These are phyloP conservation scores for Stomorhina lunata DNA, from an alignment of 2,888 invertebrate genomes.

Conservation along the genomic window DNA sequence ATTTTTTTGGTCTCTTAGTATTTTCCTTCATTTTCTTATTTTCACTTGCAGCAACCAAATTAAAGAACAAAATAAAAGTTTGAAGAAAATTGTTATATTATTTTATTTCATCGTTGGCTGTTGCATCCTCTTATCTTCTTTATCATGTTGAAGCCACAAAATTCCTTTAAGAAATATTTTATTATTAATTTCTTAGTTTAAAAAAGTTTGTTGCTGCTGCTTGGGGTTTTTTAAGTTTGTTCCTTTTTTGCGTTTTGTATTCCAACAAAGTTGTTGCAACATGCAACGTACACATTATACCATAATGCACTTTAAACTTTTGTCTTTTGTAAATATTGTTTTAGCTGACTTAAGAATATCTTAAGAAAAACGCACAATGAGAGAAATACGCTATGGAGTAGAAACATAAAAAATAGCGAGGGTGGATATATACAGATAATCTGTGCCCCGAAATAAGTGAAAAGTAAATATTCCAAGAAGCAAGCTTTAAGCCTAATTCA, in stretches of 20 bases:
- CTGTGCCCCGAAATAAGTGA: too few species aligned
- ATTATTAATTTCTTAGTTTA: conserved; percentile 62
- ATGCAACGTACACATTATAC: conserved; percentile 54
- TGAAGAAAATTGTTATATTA: background rate
- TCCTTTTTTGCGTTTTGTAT: conserved; percentile 8
- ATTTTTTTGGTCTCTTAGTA: background rate
- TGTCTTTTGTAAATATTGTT: conserved; percentile 65
- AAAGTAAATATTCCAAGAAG: too few species aligned
- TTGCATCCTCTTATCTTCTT: conserved; percentile 15
- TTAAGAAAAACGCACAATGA: conserved; percentile 42
- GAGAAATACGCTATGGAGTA: background rate
- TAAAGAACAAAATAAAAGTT: conserved; percentile 25
- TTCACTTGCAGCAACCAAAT: conserved; percentile 6
- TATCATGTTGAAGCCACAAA: conserved; percentile 52
- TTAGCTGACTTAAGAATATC: conserved; percentile 63
- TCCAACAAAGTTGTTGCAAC: conserved; percentile 44
- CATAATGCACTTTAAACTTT: conserved; percentile 65
- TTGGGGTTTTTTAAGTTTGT: background rate
- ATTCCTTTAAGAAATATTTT: conserved; percentile 60
- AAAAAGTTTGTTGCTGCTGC: conserved; percentile 37
- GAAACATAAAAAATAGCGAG: too few species aligned
- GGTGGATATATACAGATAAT: too few species aligned
- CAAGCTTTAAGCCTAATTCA: too few species aligned
- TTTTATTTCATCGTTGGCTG: background rate
- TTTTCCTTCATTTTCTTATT: background rate